Conservation (phyloP, 2,113 vertebrate genomes). For the Lipophrys pholis region DNA sequence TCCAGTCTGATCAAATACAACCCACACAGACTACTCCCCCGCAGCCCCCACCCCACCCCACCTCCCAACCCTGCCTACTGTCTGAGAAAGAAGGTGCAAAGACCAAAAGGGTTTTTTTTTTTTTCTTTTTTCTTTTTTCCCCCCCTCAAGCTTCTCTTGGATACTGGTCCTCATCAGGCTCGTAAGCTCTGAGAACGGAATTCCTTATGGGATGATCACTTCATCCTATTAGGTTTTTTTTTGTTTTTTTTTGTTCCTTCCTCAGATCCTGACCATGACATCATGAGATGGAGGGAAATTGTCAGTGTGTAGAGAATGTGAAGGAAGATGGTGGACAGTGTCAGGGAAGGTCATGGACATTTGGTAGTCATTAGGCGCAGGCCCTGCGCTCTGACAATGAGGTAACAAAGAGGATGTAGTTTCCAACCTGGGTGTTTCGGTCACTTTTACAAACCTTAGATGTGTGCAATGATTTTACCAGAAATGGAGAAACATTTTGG, state of each 20-base stretch:
- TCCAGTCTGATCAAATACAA: constrained; percentile 71
- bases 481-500: too few relatives aligned
- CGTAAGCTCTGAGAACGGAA: constrained; percentile 43
- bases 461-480: neutral
- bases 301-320: constrained; percentile 46
- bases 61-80: neutral
- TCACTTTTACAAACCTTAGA: too few relatives aligned
- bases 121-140: constrained; percentile 55
- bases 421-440: neutral
- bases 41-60: neutral
- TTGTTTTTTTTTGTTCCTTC: constrained; percentile 56
- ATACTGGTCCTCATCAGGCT: constrained; percentile 50
- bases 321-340: constrained; percentile 16
- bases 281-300: constrained; percentile 54
- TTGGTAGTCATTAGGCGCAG: constrained; percentile 33
- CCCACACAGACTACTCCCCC: constrained; percentile 45
- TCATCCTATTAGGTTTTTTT: constrained; percentile 57
- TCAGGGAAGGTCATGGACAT: constrained; percentile 49
- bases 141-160: constrained; percentile 30
- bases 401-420: neutral
- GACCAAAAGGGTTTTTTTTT: constrained; percentile 45
- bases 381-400: neutral
- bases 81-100: constrained; percentile 42
- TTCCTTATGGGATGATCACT: constrained; percentile 47
- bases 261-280: constrained; percentile 44